Evolutionary conservation across 2,113 vertebrate species (phyloP), one percentile per base, ranked within the genome.

Genomic region (Microcebus lehilahytsara): DNA sequence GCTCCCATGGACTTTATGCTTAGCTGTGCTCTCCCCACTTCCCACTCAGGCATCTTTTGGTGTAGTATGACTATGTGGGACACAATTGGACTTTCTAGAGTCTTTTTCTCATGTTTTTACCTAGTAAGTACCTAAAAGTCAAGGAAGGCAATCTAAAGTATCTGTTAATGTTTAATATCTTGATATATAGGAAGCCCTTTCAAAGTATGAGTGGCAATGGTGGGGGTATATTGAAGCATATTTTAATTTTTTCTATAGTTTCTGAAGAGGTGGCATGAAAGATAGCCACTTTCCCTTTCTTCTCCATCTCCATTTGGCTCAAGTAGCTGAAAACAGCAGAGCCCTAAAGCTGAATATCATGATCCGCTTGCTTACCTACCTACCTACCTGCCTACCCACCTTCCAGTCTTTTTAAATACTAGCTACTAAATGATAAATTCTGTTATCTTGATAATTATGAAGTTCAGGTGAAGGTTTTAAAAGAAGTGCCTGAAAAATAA

Each of bases 401-500:
- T 72, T 42, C 4, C 23, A 37, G 62, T 64, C 77, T 62, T 85
- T 87, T 83, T 14, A 14, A 56, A 49, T 75, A 62, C 67, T 69
- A 25, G 81, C 51, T 78, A 22, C 62, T 69, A 53, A 34, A 34
- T 56, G 74, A 77, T 78, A 51, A 64, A n/a, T 79, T 84, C 53
- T 83, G 4, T 91, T 58, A 11, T 79, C 40, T 69, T 40, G 34
- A 40, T 93, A n/a, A 37, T 80, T 74, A 58, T 69, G 75, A 95
- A 94, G 80, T 77, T 69, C 83, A 51, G 9, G 62, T 80, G 83
- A 89, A 69, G 32, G 30, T 80, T 94, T 91, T 62, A 56, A 56
- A 80, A 96, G 60, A 77, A 30, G 6, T 92, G 93, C 11, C 67
- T 95, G 58, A 95, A 93, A 85, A 66, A 51, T 49, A 85, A 42